Evolutionary conservation across 2,113 vertebrate genomes (phyloP).

Genomic region (Austrofundulus limnaeus): DNA sequence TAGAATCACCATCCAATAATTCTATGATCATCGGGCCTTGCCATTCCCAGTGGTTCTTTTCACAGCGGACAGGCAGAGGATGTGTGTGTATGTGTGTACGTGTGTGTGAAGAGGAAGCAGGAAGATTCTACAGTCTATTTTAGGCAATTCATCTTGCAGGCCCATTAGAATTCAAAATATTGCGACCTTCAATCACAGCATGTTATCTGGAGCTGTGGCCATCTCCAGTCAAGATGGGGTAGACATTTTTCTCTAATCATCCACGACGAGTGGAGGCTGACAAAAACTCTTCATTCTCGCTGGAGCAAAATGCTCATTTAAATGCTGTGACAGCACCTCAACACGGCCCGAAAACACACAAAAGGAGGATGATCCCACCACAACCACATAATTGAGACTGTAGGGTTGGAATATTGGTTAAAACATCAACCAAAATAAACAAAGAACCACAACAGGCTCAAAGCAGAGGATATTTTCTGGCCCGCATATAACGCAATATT

Average conservation of each 20-base stretch:
- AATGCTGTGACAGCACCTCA: constrained; percentile 96
- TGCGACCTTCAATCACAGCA: constrained; percentile 99
- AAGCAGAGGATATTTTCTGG: constrained; percentile 7
- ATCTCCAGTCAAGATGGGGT: constrained; percentile 99
- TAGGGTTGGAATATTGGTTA: constrained; percentile 58
- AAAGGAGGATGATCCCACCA: constrained; percentile 82
- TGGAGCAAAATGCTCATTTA: constrained; percentile 99
- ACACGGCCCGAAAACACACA: constrained; percentile 90
- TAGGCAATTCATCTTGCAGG: constrained; percentile 99
- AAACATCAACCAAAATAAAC: constrained; percentile 60
- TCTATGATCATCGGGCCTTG: constrained; percentile 99
- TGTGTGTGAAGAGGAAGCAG: constrained; percentile 75
- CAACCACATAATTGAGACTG: constrained; percentile 83
- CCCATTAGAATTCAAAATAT: constrained; percentile 99
- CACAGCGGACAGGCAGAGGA: constrained; percentile 94
- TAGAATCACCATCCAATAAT: constrained; percentile 99
- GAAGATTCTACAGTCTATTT: constrained; percentile 99
- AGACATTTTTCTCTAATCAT: constrained; percentile 99
- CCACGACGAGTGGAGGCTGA: constrained; percentile 98
- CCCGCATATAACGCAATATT: constrained; percentile 12
- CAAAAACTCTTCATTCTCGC: constrained; percentile 98
- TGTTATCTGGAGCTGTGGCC: constrained; percentile 98
- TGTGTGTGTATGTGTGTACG: constrained; percentile 11
- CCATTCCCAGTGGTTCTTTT: constrained; percentile 99
- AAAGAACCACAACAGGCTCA: constrained; percentile 32